Percentiles rank a stretch among this genome's conserved stretches.
Conservation (phyloP, 1,140 invertebrate genomes). For the Odontomachus brunneus region DNA sequence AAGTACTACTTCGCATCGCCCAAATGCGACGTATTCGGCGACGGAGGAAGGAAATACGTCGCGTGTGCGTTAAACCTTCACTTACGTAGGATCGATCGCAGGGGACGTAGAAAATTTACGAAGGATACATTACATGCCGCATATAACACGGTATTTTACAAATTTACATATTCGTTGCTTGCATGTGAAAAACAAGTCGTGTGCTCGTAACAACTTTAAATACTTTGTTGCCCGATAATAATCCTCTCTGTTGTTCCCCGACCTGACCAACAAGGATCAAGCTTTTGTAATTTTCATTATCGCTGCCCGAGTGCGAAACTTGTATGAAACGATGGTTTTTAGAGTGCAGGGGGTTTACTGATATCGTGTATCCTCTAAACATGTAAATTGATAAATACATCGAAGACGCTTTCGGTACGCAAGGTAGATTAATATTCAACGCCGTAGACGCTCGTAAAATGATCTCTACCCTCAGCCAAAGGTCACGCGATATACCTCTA, state of each 20-base stretch:
- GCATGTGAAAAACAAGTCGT: no score
- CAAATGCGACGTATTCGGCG: not conserved
- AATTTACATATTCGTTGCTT: not conserved
- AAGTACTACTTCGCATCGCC: not conserved
- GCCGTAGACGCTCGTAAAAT: not conserved
- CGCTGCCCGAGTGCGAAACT: not conserved
- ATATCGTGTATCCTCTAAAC: not conserved
- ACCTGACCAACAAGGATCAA: not conserved
- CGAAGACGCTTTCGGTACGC: not conserved
- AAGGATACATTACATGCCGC: not conserved
- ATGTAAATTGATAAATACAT: not conserved
- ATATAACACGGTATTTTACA: constrained; percentile 1
- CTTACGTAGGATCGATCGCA: constrained; percentile 22
- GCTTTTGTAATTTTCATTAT: not conserved
- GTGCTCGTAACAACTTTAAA: not conserved
- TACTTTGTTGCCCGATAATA: not conserved
- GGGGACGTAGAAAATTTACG: constrained; percentile 3
- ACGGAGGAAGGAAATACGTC: not conserved
- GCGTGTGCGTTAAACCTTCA: constrained; percentile 1
- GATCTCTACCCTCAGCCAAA: not conserved
- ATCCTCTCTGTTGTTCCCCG: not conserved
- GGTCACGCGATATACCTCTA: not conserved
- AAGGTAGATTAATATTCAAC: constrained; percentile 2
- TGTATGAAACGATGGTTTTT: not conserved
- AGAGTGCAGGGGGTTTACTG: not conserved